Percentiles rank a stretch among this genome's conserved stretches.
Conservation (phyloP, 1,140 invertebrate species). For the Aphaenogaster floridana region DNA sequence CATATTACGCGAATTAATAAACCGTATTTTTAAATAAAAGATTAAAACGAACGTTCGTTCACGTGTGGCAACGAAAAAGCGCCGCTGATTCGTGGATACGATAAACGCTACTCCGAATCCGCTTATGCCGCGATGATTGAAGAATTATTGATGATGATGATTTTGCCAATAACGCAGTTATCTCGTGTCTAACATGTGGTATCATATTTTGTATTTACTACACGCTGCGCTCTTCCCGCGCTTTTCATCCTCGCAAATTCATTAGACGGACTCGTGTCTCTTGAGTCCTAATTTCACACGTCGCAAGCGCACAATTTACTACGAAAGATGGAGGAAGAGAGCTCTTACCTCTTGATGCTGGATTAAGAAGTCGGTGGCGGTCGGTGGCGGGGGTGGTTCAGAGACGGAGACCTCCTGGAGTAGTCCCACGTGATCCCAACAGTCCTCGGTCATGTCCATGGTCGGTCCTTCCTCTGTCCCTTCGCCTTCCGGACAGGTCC, state of each 20-base stretch:
- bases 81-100: background rate
- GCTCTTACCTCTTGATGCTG: constrained; percentile 83
- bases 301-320: background rate
- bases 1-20: constrained; percentile 11
- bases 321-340: constrained; percentile 29
- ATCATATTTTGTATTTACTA: background rate
- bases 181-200: background rate
- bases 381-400: constrained; percentile 78
- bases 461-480: constrained; percentile 23
- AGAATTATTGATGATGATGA: background rate
- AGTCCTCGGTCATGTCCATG: constrained; percentile 86
- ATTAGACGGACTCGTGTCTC: background rate
- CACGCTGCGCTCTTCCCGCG: background rate
- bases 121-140: background rate
- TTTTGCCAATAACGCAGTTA: background rate
- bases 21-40: background rate
- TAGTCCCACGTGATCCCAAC: constrained; percentile 86
- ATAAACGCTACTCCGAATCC: background rate
- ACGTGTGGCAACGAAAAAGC: background rate
- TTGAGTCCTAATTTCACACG: background rate
- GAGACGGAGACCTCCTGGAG: constrained; percentile 83
- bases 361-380: constrained; percentile 81
- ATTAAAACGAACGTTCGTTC: too few relatives aligned
- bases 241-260: constrained; percentile 7
- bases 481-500: background rate